A percentile compares a stretch with the other conserved stretches of the same genome.
Evolutionary conservation across 2,888 invertebrate genomes (phyloP).

Genomic region (Pycnomerus fuliginosus): DNA sequence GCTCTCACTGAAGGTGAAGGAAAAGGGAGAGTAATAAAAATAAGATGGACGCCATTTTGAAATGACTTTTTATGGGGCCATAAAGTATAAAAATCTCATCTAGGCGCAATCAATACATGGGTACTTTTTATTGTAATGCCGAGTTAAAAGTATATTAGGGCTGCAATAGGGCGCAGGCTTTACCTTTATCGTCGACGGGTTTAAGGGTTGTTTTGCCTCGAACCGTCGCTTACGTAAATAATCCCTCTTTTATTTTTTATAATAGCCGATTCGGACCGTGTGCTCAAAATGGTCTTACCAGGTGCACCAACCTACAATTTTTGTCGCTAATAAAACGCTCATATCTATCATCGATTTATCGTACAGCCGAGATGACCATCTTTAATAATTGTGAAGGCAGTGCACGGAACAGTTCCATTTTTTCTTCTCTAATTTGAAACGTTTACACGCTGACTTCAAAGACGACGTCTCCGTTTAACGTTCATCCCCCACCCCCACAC

Average conservation of each 20-base stretch:
- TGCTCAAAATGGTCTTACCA: conserved; percentile 41
- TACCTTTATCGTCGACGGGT: conserved; percentile 31
- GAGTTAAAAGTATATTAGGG: conserved; percentile 44
- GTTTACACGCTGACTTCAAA: too few relatives aligned
- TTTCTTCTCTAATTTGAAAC: too few relatives aligned
- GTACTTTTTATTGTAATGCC: conserved; percentile 46
- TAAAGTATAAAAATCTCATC: conserved; percentile 50
- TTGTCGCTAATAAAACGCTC: conserved; percentile 25
- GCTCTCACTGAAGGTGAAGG: conserved; percentile 38
- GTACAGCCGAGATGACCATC: too few relatives aligned
- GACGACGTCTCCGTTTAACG: too few relatives aligned
- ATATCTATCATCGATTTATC: too few relatives aligned
- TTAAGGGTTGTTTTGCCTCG: conserved; percentile 31
- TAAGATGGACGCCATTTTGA: conserved; percentile 48
- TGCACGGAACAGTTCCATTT: too few relatives aligned
- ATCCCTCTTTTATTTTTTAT: conserved; percentile 42
- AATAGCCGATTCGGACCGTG: conserved; percentile 40
- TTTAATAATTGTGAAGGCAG: too few relatives aligned
- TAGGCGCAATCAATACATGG: conserved; percentile 44
- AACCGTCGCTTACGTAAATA: conserved; percentile 37
- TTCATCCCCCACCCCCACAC: too few relatives aligned
- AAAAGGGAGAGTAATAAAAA: conserved; percentile 44
- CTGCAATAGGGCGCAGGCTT: conserved; percentile 25
- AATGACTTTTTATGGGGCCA: conserved; percentile 45
- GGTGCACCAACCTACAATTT: conserved; percentile 32